These are phyloP conservation scores for Takifugu ocellatus DNA, from an alignment of 2,797 vertebrate species.

Conservation along the genomic window DNA sequence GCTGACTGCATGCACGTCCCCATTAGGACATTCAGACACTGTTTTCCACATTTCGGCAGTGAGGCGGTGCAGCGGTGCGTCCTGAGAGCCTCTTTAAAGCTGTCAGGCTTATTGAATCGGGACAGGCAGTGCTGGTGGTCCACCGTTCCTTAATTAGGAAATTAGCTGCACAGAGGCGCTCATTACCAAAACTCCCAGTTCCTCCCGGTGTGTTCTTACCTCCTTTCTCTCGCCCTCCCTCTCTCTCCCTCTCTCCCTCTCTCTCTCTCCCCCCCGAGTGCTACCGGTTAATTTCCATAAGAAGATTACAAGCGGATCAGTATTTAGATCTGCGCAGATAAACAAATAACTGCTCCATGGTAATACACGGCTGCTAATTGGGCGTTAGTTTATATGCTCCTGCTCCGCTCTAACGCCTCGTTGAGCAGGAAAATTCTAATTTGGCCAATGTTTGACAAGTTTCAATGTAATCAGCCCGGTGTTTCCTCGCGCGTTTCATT, in stretches of 20 bases:
- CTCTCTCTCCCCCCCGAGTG: slow-evolving; percentile 45
- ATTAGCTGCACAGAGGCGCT: slow-evolving; percentile 78
- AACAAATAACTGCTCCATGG: slow-evolving; percentile 77
- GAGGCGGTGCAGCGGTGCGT: slow-evolving; percentile 40
- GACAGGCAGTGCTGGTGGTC: slow-evolving; percentile 82
- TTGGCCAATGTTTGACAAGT: slow-evolving; percentile 31
- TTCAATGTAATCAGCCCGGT: no score
- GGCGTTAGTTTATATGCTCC: slow-evolving; percentile 68
- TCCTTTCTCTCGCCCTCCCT: slow-evolving; percentile 26
- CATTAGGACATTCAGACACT: slow-evolving; percentile 23
- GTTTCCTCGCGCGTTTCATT: no score
- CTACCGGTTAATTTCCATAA: slow-evolving; percentile 76
- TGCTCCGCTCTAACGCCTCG: slow-evolving; percentile 53
- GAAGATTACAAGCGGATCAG: slow-evolving; percentile 86
- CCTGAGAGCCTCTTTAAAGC: slow-evolving; percentile 40
- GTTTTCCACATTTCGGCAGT: slow-evolving; percentile 53
- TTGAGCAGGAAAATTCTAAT: slow-evolving; percentile 60
- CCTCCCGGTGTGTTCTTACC: slow-evolving; percentile 42
- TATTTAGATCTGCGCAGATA: slow-evolving; percentile 79
- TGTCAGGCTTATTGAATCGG: slow-evolving; percentile 50
- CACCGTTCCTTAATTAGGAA: slow-evolving; percentile 81
- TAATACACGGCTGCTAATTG: slow-evolving; percentile 77
- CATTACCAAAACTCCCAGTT: slow-evolving; percentile 76
- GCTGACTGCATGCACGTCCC: slow-evolving; percentile 24
- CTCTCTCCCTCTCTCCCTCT: slow-evolving; percentile 33